Evolutionary conservation across 2,888 invertebrate genomes (phyloP).

Genomic region (Chloromyia formosa): DNA sequence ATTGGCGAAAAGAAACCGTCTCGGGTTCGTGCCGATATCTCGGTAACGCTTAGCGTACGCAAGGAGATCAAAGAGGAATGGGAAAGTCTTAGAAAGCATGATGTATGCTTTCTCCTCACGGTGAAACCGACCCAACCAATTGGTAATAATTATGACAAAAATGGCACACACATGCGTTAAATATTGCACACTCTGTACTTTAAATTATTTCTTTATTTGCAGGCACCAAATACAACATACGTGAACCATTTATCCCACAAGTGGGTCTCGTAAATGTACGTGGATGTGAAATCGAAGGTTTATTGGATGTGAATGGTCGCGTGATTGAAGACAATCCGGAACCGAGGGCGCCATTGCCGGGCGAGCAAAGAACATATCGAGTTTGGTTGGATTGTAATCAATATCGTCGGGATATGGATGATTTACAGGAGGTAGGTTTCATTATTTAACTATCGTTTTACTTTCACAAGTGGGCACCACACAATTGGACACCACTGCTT

Average conservation of each 20-base stretch:
- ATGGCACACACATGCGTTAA: too few relatives aligned
- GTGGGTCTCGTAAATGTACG: conserved; percentile 91
- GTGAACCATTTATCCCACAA: conserved; percentile 89
- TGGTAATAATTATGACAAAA: conserved; percentile 66
- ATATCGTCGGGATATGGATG: conserved; percentile 91
- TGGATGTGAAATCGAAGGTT: conserved; percentile 98
- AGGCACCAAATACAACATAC: conserved; percentile 83
- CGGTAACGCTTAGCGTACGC: conserved; percentile 89
- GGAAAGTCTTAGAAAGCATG: conserved; percentile 96
- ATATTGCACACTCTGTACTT: conserved; percentile 15
- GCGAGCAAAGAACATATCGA: conserved; percentile 90
- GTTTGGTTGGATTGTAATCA: conserved; percentile 98
- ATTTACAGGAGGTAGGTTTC: conserved; percentile 73
- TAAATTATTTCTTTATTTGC: conserved; percentile 15
- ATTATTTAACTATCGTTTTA: too few relatives aligned
- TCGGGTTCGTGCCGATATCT: conserved; percentile 93
- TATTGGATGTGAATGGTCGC: conserved; percentile 93
- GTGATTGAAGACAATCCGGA: conserved; percentile 97
- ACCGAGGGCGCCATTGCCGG: conserved; percentile 84
- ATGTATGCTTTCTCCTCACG: conserved; percentile 96
- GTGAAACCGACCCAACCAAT: conserved; percentile 86
- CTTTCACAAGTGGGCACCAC: too few relatives aligned
- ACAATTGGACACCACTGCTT: too few relatives aligned
- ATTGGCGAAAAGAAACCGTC: conserved; percentile 96
- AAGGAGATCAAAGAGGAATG: conserved; percentile 95